Conservation (phyloP, 2,888 invertebrate genomes). For the Abrostola triplasia region DNA sequence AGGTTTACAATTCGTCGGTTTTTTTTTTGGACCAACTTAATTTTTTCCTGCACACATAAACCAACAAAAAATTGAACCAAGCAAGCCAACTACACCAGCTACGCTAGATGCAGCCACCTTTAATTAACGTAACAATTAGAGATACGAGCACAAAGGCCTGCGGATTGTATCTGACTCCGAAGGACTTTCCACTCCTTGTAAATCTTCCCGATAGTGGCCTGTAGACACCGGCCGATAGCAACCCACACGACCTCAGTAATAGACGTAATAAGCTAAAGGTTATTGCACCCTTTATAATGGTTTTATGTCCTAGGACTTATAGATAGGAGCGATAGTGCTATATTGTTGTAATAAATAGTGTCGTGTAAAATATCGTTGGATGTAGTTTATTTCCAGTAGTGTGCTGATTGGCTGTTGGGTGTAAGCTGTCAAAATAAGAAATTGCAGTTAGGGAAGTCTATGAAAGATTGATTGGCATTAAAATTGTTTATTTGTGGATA, state of each 20-base stretch:
- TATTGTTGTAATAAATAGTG: slow-evolving; percentile 46
- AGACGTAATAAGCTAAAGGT: slow-evolving; percentile 79
- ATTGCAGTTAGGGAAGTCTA: too few species aligned
- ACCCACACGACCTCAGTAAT: slow-evolving; percentile 79
- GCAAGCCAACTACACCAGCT: not conserved
- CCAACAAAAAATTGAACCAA: not conserved
- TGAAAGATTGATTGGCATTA: too few species aligned
- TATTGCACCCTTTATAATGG: slow-evolving; percentile 64
- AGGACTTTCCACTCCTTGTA: slow-evolving; percentile 71
- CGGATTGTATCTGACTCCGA: slow-evolving; percentile 56
- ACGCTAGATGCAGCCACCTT: slow-evolving; percentile 13
- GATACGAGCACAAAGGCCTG: slow-evolving; percentile 62
- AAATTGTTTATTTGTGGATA: too few species aligned
- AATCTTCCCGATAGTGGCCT: slow-evolving; percentile 78
- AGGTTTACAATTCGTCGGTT: too few species aligned
- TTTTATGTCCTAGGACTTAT: slow-evolving; percentile 66
- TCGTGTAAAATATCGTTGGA: slow-evolving; percentile 32
- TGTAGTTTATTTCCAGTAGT: slow-evolving; percentile 10
- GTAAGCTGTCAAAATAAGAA: not conserved
- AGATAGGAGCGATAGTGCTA: slow-evolving; percentile 67
- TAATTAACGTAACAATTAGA: slow-evolving; percentile 69
- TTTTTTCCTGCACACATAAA: not conserved
- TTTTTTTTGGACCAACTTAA: too few species aligned
- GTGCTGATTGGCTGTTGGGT: not conserved
- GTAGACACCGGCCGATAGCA: slow-evolving; percentile 75